A percentile compares a stretch with the other conserved stretches of the same genome.
Conservation (phyloP, 2,888 invertebrate species). For the Bedellia somnulentella region DNA sequence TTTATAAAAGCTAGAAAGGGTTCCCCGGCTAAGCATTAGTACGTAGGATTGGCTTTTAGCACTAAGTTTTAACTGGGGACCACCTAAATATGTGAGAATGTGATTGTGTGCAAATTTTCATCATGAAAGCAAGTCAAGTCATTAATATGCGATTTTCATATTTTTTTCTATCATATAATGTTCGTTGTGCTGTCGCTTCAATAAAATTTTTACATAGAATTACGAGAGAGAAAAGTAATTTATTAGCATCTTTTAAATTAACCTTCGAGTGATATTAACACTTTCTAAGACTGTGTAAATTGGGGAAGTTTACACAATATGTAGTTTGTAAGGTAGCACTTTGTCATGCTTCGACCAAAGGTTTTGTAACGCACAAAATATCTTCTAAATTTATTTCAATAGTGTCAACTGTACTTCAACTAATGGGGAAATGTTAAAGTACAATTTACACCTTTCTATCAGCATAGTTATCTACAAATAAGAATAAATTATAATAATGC, state of each 20-base stretch:
- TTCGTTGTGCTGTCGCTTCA: too few relatives aligned
- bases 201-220: too few relatives aligned
- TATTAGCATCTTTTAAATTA: constrained; percentile 1
- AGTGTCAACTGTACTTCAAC: constrained; percentile 40
- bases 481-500: constrained; percentile 23
- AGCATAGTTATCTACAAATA: constrained; percentile 1
- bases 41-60: constrained; percentile 11
- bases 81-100: constrained; percentile 35
- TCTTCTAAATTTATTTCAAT: neutral
- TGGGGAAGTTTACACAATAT: constrained; percentile 55
- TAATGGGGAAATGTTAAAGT: constrained; percentile 56
- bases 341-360: constrained; percentile 38
- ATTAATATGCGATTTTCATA: neutral
- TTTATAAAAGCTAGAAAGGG: neutral
- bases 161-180: neutral
- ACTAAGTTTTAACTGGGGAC: constrained; percentile 45
- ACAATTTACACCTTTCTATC: constrained; percentile 16
- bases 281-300: constrained; percentile 31
- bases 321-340: constrained; percentile 28
- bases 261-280: constrained; percentile 2
- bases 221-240: too few relatives aligned
- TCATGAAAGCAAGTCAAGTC: neutral
- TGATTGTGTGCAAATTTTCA: constrained; percentile 22
- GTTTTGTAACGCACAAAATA: neutral
- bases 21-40: neutral